Conservation (phyloP, 2,113 vertebrate species). For the Todiramphus chloris region DNA sequence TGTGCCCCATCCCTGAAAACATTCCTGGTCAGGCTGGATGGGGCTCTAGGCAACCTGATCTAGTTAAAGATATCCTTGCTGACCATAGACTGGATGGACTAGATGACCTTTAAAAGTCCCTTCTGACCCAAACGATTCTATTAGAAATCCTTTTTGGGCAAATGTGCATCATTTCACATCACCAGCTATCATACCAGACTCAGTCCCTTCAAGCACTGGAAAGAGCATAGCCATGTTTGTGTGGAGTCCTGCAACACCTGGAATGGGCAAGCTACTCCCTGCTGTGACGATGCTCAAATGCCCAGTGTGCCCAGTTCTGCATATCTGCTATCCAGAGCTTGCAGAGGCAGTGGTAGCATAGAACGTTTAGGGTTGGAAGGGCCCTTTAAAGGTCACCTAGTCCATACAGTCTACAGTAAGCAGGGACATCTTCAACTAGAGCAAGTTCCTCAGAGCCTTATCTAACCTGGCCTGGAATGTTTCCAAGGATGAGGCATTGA, state of each 20-base stretch:
- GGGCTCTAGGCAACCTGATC: not conserved
- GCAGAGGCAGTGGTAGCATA: not conserved
- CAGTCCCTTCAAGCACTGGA: not conserved
- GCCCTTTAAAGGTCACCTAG: too few species aligned
- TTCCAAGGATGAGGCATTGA: too few species aligned
- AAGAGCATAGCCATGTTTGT: fast-evolving
- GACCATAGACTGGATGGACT: too few species aligned
- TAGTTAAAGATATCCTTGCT: too few species aligned
- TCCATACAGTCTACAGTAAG: too few species aligned
- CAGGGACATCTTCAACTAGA: too few species aligned
- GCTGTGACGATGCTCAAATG: not conserved
- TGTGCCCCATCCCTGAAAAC: not conserved
- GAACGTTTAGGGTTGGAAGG: too few species aligned
- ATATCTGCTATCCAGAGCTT: not conserved
- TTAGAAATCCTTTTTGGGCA: not conserved
- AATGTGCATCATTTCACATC: not conserved
- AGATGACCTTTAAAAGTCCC: not conserved
- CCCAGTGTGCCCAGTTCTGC: not conserved
- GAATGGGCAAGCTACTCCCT: not conserved
- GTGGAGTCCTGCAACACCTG: not conserved
- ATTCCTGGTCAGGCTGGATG: not conserved
- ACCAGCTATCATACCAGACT: not conserved
- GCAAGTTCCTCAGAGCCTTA: too few species aligned
- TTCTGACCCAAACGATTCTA: not conserved
- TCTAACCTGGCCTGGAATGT: too few species aligned